A percentile compares a stretch with the other conserved stretches of the same genome.
Evolutionary conservation across 2,888 invertebrate species (phyloP).

Genomic region (Habroteleia sp.): DNA sequence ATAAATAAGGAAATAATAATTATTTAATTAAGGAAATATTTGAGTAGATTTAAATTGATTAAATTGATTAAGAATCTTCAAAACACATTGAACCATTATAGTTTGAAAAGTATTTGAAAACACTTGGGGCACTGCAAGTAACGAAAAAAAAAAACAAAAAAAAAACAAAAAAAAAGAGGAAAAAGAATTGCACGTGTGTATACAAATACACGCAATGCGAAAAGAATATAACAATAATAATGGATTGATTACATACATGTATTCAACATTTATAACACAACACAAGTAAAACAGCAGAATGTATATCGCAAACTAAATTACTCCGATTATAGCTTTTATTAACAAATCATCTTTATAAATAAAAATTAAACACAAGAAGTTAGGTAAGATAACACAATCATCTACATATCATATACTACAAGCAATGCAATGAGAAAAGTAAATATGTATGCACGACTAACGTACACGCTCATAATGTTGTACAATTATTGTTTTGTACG

Average conservation of each 20-base stretch:
- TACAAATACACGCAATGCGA: constrained; percentile 10
- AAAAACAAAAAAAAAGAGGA: too few species aligned
- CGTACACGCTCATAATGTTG: constrained; percentile 55
- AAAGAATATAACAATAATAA: constrained; percentile 41
- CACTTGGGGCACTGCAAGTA: too few species aligned
- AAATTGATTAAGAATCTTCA: too few species aligned
- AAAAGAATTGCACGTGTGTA: constrained; percentile 17
- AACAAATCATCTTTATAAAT: constrained; percentile 36
- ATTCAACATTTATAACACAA: constrained; percentile 25
- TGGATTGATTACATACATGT: constrained; percentile 32
- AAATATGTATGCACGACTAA: constrained; percentile 47
- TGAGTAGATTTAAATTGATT: too few species aligned
- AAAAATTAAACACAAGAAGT: constrained; percentile 44
- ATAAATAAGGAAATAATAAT: too few species aligned
- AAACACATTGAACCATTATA: too few species aligned
- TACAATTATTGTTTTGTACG: constrained; percentile 58
- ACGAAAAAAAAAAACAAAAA: too few species aligned
- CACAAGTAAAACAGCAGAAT: constrained; percentile 35
- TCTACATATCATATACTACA: constrained; percentile 26
- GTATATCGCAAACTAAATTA: constrained; percentile 26
- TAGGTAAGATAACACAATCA: constrained; percentile 40
- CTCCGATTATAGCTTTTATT: constrained; percentile 15
- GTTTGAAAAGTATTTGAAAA: too few species aligned
- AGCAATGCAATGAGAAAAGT: constrained; percentile 41
- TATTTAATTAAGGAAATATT: too few species aligned